Base-by-base conservation (phyloP, 2,888 invertebrate genomes). In the Lasioglossum figueresi region DNA sequence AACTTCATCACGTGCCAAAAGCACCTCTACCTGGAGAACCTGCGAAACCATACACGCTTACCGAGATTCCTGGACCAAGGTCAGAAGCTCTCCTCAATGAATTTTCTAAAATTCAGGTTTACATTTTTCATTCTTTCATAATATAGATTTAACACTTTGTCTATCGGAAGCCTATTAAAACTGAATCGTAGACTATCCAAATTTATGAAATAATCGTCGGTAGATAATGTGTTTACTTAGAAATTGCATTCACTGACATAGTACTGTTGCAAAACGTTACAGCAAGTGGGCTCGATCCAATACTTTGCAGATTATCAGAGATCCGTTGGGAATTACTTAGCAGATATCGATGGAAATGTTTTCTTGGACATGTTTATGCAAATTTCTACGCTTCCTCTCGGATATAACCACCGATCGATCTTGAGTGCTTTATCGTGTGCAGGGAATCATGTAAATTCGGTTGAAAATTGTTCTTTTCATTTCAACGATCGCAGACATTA, bases 51-150 rank as follows among this genome's bases (percentile, higher is more conserved):
- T 80, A 84, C 4, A 85, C 91, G 0, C 77, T 82, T 56, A 91
- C 92, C 34, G 89, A 92, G 84, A 87, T 92, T 82, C 92, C 92
- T 34, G 92, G 92, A 23, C 92, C 92, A 5, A 89, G 86, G 56
- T 88, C 92, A 19, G 80, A 88, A 12, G 82, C 88, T 68, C 85
- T 92, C 27, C 78, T 89, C 34, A 80, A 92, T n/a, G 90, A 92
- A 75, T 90, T 92, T 52, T 91, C 88, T 56, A 87, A 89, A 84
- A 87, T 91, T 74, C 92, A 92, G 90, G 92, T 92, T 76, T 31
- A 70, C 63, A 74, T 73, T 78, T 59, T n/a, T 48, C 23, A n/a
- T 78, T 66, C 23, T 1, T 40, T 31, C 34, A 43, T 12, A 63
- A 31, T 63, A 31, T 14, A 31, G 6, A 63, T 63, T 63, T 63